A percentile compares a stretch with the other conserved stretches of the same genome.
Conservation (phyloP, 2,797 vertebrate species). For the Galagoides demidoff region DNA sequence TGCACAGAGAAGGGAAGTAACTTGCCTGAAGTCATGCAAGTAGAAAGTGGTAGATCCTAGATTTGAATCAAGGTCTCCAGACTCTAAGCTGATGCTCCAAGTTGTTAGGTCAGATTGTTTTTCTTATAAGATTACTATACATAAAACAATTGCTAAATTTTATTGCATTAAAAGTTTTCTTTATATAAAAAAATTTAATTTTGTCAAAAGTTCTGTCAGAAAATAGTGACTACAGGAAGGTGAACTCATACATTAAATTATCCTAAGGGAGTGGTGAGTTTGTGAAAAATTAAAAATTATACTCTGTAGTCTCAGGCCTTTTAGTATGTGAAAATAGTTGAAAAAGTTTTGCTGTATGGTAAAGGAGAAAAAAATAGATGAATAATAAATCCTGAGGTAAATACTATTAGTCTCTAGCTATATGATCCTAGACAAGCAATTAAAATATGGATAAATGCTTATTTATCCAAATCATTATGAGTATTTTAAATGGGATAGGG, state of each 20-base stretch:
- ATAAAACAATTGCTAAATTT: not conserved
- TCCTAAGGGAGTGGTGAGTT: not conserved
- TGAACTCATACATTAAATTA: constrained; percentile 2
- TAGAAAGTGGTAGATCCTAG: constrained; percentile 8
- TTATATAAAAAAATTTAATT: not conserved
- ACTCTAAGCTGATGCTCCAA: not conserved
- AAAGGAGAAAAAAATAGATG: not conserved
- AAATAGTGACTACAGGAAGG: not conserved
- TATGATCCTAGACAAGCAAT: not conserved
- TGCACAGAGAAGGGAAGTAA: not conserved
- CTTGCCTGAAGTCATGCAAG: not conserved
- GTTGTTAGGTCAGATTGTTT: not conserved
- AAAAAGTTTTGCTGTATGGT: not conserved
- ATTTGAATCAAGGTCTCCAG: not conserved
- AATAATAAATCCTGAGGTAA: not conserved
- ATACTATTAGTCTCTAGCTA: not conserved
- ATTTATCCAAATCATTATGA: not conserved
- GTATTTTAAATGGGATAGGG: not conserved
- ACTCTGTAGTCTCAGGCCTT: not conserved
- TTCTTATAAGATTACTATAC: constrained; percentile 1
- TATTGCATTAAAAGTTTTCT: not conserved
- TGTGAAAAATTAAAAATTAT: constrained; percentile 19
- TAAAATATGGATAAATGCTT: constrained; percentile 19
- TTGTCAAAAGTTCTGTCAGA: not conserved
- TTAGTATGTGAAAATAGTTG: not conserved